phyloP scores from a whole-genome alignment of 2,797 vertebrate species.

The Chrosomus eos region DNA sequence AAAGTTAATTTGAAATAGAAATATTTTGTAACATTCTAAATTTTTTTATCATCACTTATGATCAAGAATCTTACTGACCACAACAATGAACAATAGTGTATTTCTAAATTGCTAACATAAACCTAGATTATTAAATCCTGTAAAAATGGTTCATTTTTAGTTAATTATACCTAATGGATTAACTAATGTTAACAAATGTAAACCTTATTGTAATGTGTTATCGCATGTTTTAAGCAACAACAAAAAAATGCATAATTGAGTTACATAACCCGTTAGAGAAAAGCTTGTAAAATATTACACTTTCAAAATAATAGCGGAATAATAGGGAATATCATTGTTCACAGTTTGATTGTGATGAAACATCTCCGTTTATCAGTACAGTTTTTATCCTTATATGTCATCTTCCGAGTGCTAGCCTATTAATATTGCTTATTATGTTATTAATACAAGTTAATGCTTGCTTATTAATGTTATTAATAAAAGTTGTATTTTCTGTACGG shows the following conservation, averaged over 20 bases:
- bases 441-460: neutral
- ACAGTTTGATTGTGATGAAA: neutral
- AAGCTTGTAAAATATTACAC: neutral
- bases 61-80: neutral
- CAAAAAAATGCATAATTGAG: neutral
- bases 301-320: neutral
- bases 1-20: neutral
- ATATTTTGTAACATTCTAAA: neutral
- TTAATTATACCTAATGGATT: neutral
- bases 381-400: neutral
- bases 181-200: neutral
- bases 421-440: no score
- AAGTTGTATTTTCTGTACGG: neutral
- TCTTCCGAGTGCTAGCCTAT: neutral
- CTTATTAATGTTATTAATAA: neutral
- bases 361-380: neutral
- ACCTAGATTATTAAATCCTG: neutral
- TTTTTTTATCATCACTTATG: neutral
- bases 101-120: neutral
- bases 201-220: neutral
- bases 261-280: neutral
- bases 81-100: neutral
- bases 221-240: neutral
- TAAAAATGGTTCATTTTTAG: neutral
- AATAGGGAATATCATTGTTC: neutral